Percentiles rank a stretch among this genome's conserved stretches.
These are phyloP conservation scores for Lipotes vexillifer DNA, from an alignment of 2,113 vertebrate genomes.

Conservation along the genomic window DNA sequence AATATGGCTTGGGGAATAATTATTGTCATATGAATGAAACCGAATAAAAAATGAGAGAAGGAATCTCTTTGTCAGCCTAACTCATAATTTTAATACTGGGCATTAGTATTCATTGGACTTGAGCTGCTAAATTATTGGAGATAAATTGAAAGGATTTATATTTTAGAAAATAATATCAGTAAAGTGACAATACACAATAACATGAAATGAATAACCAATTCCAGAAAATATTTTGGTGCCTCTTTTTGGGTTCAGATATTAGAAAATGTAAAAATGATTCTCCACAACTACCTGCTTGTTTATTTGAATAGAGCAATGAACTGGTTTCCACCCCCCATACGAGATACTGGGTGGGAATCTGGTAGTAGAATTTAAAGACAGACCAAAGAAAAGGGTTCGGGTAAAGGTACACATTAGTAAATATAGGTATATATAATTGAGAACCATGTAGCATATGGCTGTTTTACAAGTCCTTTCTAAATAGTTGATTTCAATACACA, in stretches of 20 bases:
- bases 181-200: not conserved
- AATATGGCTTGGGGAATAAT: slow-evolving; percentile 44
- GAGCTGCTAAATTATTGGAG: not conserved
- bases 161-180: not conserved
- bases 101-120: slow-evolving; percentile 29
- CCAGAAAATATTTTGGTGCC: not conserved
- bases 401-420: not conserved
- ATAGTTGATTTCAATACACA: not conserved
- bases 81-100: not conserved
- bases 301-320: not conserved
- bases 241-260: not conserved
- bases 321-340: not conserved
- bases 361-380: not conserved
- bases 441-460: not conserved
- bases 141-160: not conserved
- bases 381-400: not conserved
- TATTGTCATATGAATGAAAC: slow-evolving; percentile 22
- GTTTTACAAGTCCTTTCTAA: not conserved
- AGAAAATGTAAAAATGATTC: not conserved
- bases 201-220: not conserved
- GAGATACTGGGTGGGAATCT: not conserved
- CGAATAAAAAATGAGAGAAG: slow-evolving; percentile 49
- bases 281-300: not conserved
- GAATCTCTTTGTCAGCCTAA: not conserved
- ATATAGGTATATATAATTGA: not conserved